Evolutionary conservation across 2,797 vertebrate genomes (phyloP), one percentile per base, ranked within the genome.

Genomic region (Bovichtus variegatus): DNA sequence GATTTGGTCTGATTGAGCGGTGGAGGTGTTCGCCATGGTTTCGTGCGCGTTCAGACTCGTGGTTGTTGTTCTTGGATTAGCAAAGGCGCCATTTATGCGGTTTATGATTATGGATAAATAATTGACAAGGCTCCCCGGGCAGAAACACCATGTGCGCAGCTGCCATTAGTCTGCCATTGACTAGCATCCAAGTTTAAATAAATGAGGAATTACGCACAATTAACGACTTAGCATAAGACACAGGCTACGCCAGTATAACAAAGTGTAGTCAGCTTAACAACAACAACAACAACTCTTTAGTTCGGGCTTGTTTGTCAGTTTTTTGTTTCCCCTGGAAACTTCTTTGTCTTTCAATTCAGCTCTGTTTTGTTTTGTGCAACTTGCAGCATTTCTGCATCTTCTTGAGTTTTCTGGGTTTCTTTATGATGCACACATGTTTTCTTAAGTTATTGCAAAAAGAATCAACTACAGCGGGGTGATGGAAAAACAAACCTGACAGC

Each of bases 51-150:
- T 53, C 47, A 54, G 36, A 40, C 73, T 63, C 13, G 5, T 10
- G 51, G 23, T 1, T n/a, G 51, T 23, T 38, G 50, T 43, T 57
- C 18, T 25, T 6, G 51, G 65, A 82, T 71, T 43, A 76, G 46
- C 25, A 2, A 62, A 70, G 46, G 67, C 40, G 13, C 36, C n/a
- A 31, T 82, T 80, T 76, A 8, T 69, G 47, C 2, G 31, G 54
- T 79, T 85, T 75, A 77, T 69, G 71, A 83, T 70, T 43, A 46
- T 63, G 76, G 62, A 88, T 83, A 76, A 84, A 87, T 82, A 77
- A 85, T 75, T 79, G 43, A 84, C 40, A 11, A 59, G 49, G 44
- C 31, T 80, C 55, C 50, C 60, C 9, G 46, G 61, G 51, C 31
- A 60, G 50, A 65, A 64, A 80, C 54, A 57, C 69, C 70, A 34